A percentile compares a stretch with the other conserved stretches of the same genome.
Conservation (phyloP, 1,140 invertebrate genomes). For the Trachymyrmex septentrionalis region DNA sequence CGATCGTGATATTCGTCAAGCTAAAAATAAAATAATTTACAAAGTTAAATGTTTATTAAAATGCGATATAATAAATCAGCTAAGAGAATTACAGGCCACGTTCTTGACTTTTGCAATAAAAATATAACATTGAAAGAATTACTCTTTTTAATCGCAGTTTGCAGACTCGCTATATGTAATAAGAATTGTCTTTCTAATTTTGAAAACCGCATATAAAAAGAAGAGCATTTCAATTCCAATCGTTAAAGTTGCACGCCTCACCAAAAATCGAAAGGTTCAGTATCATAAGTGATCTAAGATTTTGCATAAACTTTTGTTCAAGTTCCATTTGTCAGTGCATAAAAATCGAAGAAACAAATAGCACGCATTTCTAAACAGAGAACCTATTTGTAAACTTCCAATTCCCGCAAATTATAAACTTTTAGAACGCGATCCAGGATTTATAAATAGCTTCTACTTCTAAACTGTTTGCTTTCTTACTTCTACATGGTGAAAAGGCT, state of each 20-base stretch:
- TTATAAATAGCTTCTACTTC: slow-evolving; percentile 6
- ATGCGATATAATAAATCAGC: no score
- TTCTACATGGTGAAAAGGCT: not conserved
- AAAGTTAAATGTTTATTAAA: slow-evolving; percentile 23
- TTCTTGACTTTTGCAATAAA: not conserved
- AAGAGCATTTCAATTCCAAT: not conserved
- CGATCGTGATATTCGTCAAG: slow-evolving; percentile 85
- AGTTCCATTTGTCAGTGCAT: not conserved
- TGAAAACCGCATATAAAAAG: not conserved
- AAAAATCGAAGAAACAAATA: slow-evolving; percentile 25
- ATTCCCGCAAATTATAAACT: not conserved
- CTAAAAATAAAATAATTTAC: slow-evolving; percentile 72
- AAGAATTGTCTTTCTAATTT: not conserved
- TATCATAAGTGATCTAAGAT: slow-evolving; percentile 23
- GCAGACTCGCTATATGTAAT: not conserved
- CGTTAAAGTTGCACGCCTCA: not conserved
- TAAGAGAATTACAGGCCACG: not conserved
- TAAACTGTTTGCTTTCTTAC: slow-evolving; percentile 21
- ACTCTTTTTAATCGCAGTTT: not conserved
- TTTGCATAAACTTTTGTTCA: slow-evolving; percentile 5
- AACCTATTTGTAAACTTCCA: slow-evolving; percentile 14
- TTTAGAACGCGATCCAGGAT: not conserved
- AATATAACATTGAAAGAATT: not conserved
- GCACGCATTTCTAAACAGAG: not conserved
- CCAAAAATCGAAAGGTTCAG: slow-evolving; percentile 28